A percentile compares a stretch with the other conserved stretches of the same genome.
These are phyloP conservation scores for Brachionus paranguensis DNA, from an alignment of 1,140 invertebrate genomes.

Conservation along the genomic window DNA sequence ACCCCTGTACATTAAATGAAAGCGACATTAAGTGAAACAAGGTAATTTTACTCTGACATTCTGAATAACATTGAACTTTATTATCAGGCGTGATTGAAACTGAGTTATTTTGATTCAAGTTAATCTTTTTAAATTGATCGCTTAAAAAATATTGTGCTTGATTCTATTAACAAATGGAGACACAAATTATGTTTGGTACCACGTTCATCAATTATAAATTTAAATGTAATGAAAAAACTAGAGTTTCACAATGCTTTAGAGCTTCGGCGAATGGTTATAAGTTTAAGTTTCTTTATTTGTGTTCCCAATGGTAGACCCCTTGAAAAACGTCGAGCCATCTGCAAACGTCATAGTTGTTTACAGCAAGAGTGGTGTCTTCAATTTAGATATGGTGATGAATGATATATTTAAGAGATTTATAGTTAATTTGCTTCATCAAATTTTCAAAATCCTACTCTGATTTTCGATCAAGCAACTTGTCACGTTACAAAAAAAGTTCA, in stretches of 20 bases:
- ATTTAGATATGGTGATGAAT: not conserved
- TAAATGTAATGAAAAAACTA: not conserved
- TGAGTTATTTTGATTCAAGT: too few species aligned
- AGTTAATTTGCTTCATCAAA: not conserved
- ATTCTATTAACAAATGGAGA: not conserved
- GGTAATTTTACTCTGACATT: too few species aligned
- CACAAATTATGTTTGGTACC: not conserved
- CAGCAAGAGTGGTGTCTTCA: not conserved
- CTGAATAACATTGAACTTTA: too few species aligned
- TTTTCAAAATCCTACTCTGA: too few species aligned
- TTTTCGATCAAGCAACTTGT: too few species aligned
- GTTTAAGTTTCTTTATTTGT: not conserved
- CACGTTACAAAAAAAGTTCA: too few species aligned
- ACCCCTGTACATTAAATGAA: too few species aligned
- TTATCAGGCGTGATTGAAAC: too few species aligned
- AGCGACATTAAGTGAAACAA: too few species aligned
- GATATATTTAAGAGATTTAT: not conserved
- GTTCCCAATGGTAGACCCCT: not conserved
- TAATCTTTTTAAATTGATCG: too few species aligned
- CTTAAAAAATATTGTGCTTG: not conserved
- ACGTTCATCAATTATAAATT: conserved; percentile 20
- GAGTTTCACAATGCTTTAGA: not conserved
- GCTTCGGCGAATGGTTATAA: not conserved
- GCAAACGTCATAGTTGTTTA: not conserved
- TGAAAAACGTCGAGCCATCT: not conserved